phyloP scores from a whole-genome alignment of 2,888 invertebrate species.

The Lepidocyrtinus sp. region DNA sequence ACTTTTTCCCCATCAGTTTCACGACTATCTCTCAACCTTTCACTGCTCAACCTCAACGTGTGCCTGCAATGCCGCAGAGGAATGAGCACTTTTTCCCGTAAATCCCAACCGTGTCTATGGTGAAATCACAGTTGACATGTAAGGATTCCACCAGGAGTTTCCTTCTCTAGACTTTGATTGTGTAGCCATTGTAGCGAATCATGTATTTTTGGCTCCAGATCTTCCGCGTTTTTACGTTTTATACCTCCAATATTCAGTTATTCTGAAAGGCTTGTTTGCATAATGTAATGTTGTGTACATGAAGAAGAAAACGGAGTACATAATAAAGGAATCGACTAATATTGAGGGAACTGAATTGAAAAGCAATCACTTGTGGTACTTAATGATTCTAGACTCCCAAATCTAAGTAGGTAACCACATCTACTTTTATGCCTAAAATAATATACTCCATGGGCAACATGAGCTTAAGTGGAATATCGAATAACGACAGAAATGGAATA shows the following conservation, averaged over 20 bases:
- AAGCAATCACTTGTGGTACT: too few relatives aligned
- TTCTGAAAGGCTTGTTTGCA: conserved; percentile 49
- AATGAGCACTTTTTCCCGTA: neutral
- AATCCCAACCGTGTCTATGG: conserved; percentile 12
- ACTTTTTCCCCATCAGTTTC: conserved; percentile 41
- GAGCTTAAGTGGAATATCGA: neutral
- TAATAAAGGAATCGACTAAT: neutral
- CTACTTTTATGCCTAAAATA: neutral
- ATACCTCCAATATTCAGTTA: conserved; percentile 28
- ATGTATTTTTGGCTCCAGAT: conserved; percentile 54
- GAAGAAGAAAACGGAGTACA: neutral
- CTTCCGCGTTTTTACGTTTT: conserved; percentile 36
- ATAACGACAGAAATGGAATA: neutral
- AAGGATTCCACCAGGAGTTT: conserved; percentile 53
- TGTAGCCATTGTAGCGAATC: conserved; percentile 57
- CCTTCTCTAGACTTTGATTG: conserved; percentile 44
- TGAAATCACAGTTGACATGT: conserved; percentile 54
- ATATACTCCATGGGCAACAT: neutral
- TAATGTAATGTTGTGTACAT: conserved; percentile 36
- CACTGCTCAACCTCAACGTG: conserved; percentile 21
- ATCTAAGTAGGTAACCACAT: neutral
- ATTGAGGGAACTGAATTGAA: conserved; percentile 1
- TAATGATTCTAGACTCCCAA: too few relatives aligned
- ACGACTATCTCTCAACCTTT: conserved; percentile 19
- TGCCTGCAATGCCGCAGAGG: conserved; percentile 11